Evolutionary conservation across 37 sponge, comb jelly and placozoan species (phyloP).

Genomic region (Corticium candelabrum): DNA sequence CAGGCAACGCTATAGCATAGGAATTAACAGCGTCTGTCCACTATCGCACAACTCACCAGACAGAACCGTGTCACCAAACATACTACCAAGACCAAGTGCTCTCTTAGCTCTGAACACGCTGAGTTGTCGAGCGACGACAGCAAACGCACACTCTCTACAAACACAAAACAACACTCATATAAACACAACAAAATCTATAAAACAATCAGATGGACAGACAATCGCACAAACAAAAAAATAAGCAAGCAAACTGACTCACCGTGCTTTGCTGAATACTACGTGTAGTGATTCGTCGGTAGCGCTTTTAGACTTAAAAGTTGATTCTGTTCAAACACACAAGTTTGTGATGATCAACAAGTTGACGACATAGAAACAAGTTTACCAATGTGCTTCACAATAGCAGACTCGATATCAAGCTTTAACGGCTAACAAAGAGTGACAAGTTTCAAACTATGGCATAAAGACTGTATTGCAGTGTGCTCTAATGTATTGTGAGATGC

Average conservation of each 20-base stretch:
- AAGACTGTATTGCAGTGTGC: too few relatives aligned
- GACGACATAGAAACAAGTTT: background rate
- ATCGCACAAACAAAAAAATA: background rate
- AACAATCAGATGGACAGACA: too few relatives aligned
- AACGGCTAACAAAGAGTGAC: too few relatives aligned
- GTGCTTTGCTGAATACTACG: background rate
- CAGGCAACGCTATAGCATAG: too few relatives aligned
- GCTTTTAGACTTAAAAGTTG: background rate
- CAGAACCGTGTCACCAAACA: background rate
- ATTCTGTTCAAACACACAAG: background rate
- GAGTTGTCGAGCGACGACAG: background rate
- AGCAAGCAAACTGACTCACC: background rate
- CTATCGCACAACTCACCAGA: too few relatives aligned
- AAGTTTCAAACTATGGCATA: too few relatives aligned
- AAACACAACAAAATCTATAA: too few relatives aligned
- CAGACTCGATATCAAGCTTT: too few relatives aligned
- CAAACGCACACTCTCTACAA: background rate
- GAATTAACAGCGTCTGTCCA: too few relatives aligned
- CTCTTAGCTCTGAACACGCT: background rate
- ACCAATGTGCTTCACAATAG: too few relatives aligned
- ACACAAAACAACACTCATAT: background rate
- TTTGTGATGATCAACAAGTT: background rate
- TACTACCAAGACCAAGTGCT: background rate
- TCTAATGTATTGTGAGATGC: too few relatives aligned
- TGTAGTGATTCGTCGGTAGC: background rate